Evolutionary conservation across 2,113 vertebrate species (phyloP), one percentile per base, ranked within the genome.

Genomic region (Sminthopsis crassicaudata): DNA sequence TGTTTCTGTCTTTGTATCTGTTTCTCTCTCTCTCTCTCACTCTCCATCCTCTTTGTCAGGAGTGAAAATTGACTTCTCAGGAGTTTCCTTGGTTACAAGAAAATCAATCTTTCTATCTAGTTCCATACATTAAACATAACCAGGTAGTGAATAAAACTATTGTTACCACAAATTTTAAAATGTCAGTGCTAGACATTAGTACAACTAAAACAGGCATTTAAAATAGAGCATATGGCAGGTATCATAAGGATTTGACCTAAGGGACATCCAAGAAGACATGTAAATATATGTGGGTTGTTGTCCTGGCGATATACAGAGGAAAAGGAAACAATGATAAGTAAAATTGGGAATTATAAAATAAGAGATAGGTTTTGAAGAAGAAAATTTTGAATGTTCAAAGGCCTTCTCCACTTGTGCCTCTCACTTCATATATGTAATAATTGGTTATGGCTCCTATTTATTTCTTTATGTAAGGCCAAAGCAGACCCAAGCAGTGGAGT

Each of bases 331-430:
- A 76, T 19, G n/a, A 36, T 76, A 22, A n/a, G 14, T 8, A n/a
- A 76, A n/a, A n/a, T 11, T 76, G 30, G 57, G 57, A 76, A 67
- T 67, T 16, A 16, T n/a, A 36, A n/a, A n/a, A n/a, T 16, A 76
- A 14, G 4, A n/a, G 4, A 76, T n/a, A 16, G 4, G 19, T 76
- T 76, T 76, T n/a, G n/a, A 36, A 76, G 36, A 36, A 23, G 6
- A 76, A 76, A 76, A 76, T 19, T 30, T 76, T 76, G 67, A 76
- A 19, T 16, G 14, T 76, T 12, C 11, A 19, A 98, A 97, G 91
- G 95, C 96, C 91, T 98, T 98, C 76, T 96, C 97, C 30, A 97
- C 96, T 0, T 97, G 96, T 23, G 96, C 95, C 8, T 97, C 96
- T 22, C 96, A 97, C 54, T 93, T 97, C 51, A 98, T 91, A 3